Conservation (phyloP, 1,140 invertebrate species). For the Tetraneura akinire region DNA sequence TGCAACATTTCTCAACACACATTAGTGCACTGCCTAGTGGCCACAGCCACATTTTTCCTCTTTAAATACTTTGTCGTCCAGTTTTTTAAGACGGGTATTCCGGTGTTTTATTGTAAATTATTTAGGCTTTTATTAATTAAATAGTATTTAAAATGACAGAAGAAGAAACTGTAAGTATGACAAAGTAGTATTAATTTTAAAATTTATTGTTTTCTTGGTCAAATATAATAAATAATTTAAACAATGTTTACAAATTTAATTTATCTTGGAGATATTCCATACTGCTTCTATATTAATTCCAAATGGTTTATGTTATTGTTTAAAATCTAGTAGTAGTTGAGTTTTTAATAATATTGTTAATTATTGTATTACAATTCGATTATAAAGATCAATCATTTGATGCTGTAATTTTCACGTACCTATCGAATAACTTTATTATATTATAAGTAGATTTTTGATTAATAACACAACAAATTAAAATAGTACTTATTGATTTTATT, state of each 20-base stretch:
- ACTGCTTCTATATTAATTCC: too few species aligned
- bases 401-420: too few species aligned
- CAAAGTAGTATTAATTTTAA: neutral
- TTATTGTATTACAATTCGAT: too few species aligned
- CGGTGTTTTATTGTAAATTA: neutral
- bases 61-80: neutral
- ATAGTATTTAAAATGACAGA: constrained; percentile 55
- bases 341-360: too few species aligned
- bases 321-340: too few species aligned
- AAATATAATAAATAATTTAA: neutral
- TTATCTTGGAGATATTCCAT: too few species aligned
- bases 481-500: too few species aligned
- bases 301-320: too few species aligned
- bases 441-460: too few species aligned
- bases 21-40: neutral
- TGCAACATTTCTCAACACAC: constrained; percentile 39
- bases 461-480: too few species aligned
- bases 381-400: too few species aligned
- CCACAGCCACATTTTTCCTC: constrained; percentile 38
- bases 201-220: neutral
- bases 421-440: too few species aligned
- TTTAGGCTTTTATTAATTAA: neutral
- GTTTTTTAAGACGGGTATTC: neutral
- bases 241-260: neutral
- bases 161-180: constrained; percentile 57